phyloP scores from a whole-genome alignment of 2,113 vertebrate species.

The Anthoscopus minutus region DNA sequence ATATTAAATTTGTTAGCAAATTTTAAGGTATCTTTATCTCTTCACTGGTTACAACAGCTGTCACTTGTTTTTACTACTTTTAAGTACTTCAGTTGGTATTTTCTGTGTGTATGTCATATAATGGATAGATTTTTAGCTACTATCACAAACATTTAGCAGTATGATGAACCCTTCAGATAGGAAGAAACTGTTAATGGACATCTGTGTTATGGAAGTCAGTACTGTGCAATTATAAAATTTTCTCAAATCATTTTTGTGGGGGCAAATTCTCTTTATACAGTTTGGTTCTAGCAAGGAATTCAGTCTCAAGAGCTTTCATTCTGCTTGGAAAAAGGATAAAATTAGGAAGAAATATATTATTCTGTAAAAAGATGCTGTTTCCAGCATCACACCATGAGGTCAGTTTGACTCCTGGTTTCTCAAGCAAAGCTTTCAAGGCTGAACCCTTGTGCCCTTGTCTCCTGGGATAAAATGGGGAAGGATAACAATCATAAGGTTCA shows the following conservation, averaged over 20 bases:
- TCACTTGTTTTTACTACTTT: background rate
- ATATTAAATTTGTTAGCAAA: background rate
- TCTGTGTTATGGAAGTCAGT: background rate
- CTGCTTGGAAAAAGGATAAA: background rate
- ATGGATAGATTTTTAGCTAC: background rate
- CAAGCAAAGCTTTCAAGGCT: background rate
- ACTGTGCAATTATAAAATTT: background rate
- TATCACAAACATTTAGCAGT: background rate
- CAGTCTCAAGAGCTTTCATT: background rate
- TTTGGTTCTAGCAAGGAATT: background rate
- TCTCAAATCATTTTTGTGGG: background rate
- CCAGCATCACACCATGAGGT: background rate
- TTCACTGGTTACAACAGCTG: background rate
- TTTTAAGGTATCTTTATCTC: background rate
- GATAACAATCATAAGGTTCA: background rate
- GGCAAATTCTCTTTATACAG: background rate
- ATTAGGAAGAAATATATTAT: background rate
- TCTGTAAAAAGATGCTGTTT: background rate
- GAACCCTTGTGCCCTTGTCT: fast-evolving
- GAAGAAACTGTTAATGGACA: background rate
- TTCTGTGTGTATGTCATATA: background rate
- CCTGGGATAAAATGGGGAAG: background rate
- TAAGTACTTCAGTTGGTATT: background rate
- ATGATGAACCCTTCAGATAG: background rate
- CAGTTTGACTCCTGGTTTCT: background rate